Percentiles rank a stretch among this genome's conserved stretches.
Conservation (phyloP, 1,140 invertebrate species). For the Trichonephila clavata region DNA sequence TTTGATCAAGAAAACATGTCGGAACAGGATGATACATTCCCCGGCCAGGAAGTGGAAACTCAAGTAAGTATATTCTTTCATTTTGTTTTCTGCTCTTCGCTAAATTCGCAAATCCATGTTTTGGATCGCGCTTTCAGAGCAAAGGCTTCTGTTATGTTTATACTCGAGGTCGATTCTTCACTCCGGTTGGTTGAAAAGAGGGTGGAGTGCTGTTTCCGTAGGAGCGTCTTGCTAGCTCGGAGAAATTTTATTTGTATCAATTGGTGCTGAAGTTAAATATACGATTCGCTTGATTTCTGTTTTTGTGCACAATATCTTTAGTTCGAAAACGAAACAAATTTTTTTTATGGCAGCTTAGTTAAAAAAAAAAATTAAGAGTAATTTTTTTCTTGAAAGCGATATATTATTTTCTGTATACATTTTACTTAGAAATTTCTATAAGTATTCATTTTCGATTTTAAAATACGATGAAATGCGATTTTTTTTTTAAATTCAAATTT, state of each 20-base stretch:
- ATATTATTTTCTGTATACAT: too few relatives aligned
- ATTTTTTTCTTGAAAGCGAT: too few relatives aligned
- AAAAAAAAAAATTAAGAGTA: too few relatives aligned
- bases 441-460: too few relatives aligned
- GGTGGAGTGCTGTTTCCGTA: slow-evolving; percentile 65
- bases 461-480: too few relatives aligned
- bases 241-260: slow-evolving; percentile 7
- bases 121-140: slow-evolving; percentile 30
- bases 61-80: slow-evolving; percentile 43
- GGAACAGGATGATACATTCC: slow-evolving; percentile 77
- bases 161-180: slow-evolving; percentile 64
- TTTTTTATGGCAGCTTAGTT: too few relatives aligned
- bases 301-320: too few relatives aligned
- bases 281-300: not conserved
- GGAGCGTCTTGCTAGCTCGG: slow-evolving; percentile 39
- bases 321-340: too few relatives aligned
- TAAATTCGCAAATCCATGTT: slow-evolving; percentile 37
- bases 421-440: too few relatives aligned
- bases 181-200: slow-evolving; percentile 65
- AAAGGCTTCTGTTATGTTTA: slow-evolving; percentile 59
- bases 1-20: slow-evolving; percentile 60
- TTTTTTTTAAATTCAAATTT: too few relatives aligned
- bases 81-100: not conserved
- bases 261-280: not conserved
- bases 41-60: slow-evolving; percentile 73